Percentiles rank a stretch among this genome's conserved stretches.
Evolutionary conservation across 2,113 vertebrate species (phyloP).

Genomic region (Phyllostomus hastatus): DNA sequence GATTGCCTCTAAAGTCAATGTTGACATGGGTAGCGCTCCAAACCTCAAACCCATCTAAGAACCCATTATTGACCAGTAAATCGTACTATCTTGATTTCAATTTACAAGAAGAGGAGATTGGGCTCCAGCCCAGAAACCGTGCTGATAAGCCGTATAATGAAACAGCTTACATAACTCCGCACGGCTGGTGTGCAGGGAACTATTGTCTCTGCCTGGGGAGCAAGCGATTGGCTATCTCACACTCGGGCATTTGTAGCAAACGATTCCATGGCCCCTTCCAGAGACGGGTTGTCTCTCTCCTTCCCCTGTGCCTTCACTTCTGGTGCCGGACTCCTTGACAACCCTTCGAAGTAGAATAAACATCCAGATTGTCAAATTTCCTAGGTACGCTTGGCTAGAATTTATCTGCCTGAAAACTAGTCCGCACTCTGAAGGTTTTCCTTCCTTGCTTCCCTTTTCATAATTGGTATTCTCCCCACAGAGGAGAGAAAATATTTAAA

Average conservation of each 20-base stretch:
- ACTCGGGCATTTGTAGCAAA: neutral
- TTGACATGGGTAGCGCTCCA: neutral
- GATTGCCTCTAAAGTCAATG: neutral
- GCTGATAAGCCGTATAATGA: neutral
- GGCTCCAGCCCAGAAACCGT: neutral
- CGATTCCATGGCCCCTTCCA: neutral
- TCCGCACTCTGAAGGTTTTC: neutral
- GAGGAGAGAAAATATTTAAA: neutral
- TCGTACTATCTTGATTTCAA: neutral
- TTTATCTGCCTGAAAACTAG: neutral
- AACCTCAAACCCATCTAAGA: neutral
- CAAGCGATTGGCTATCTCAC: neutral
- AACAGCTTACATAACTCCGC: neutral
- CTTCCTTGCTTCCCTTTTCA: neutral
- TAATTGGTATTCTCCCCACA: neutral
- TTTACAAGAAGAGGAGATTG: neutral
- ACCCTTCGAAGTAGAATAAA: neutral
- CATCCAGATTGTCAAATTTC: neutral
- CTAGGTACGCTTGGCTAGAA: neutral
- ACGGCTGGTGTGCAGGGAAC: neutral
- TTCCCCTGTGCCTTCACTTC: neutral
- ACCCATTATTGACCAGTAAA: neutral
- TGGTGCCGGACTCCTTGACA: neutral
- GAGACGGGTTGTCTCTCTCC: neutral
- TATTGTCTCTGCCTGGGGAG: neutral